These are phyloP conservation scores for Yponomeuta sedellus DNA, from an alignment of 2,888 invertebrate species.

Conservation along the genomic window DNA sequence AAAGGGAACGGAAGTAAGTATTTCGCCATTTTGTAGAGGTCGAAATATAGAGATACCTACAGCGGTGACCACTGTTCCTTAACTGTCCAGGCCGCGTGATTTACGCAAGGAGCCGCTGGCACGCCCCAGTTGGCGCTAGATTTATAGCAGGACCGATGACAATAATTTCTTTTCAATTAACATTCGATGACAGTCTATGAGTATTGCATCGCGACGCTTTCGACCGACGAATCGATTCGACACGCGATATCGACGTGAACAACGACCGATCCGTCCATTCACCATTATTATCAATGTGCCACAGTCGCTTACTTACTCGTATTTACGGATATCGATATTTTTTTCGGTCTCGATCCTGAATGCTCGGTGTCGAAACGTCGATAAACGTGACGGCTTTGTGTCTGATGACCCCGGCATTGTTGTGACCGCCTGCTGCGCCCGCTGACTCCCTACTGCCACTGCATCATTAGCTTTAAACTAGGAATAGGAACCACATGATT, in stretches of 20 bases:
- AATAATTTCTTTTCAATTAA: slow-evolving; percentile 70
- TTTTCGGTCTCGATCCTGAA: slow-evolving; percentile 72
- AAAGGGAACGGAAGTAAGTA: neutral
- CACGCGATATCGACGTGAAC: slow-evolving; percentile 65
- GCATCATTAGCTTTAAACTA: slow-evolving; percentile 11
- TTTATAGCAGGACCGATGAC: slow-evolving; percentile 58
- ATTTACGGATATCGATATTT: slow-evolving; percentile 78
- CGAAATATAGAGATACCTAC: neutral
- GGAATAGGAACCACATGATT: slow-evolving; percentile 52
- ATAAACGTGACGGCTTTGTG: slow-evolving; percentile 69
- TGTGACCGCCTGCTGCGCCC: slow-evolving; percentile 50
- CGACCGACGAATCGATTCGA: slow-evolving; percentile 63
- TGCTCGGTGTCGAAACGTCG: slow-evolving; percentile 65
- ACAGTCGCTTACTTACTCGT: slow-evolving; percentile 76
- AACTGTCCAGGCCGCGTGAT: slow-evolving; percentile 30
- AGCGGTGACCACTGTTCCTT: neutral
- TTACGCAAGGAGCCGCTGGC: slow-evolving; percentile 35
- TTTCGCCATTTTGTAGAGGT: neutral
- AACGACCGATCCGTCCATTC: slow-evolving; percentile 67
- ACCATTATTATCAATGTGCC: slow-evolving; percentile 76
- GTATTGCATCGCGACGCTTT: slow-evolving; percentile 40
- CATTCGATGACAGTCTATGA: slow-evolving; percentile 48
- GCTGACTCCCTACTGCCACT: slow-evolving; percentile 19
- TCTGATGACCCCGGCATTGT: slow-evolving; percentile 66
- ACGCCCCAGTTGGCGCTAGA: slow-evolving; percentile 63